phyloP scores from a whole-genome alignment of 2,113 vertebrate genomes.

The Polypterus bichir region DNA sequence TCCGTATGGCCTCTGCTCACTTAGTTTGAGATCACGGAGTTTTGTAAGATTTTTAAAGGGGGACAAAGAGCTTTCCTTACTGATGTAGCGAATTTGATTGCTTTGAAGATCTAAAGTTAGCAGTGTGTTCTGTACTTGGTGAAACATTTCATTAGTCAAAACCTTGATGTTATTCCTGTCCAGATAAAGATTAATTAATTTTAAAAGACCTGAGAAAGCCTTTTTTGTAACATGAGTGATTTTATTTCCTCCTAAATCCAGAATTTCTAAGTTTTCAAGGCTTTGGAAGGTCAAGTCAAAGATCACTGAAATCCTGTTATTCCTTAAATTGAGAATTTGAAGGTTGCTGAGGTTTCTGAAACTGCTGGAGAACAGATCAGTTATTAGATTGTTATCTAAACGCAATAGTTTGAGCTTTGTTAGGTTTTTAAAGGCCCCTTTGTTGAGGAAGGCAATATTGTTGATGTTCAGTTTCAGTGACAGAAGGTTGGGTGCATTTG shows the following conservation, averaged over 20 bases:
- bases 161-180: slow-evolving; percentile 52
- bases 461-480: slow-evolving; percentile 58
- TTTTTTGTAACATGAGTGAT: slow-evolving; percentile 33
- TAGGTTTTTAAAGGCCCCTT: slow-evolving; percentile 40
- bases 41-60: slow-evolving; percentile 40
- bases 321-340: slow-evolving; percentile 52
- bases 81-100: slow-evolving; percentile 29
- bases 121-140: slow-evolving; percentile 18
- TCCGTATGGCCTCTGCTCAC: slow-evolving; percentile 24
- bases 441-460: slow-evolving; percentile 43
- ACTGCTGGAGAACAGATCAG: slow-evolving; percentile 35
- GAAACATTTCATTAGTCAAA: slow-evolving; percentile 11
- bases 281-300: slow-evolving; percentile 41
- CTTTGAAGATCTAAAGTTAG: slow-evolving; percentile 27
- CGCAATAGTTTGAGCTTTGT: slow-evolving; percentile 40
- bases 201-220: slow-evolving; percentile 45
- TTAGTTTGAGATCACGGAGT: slow-evolving; percentile 31
- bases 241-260: slow-evolving; percentile 67
- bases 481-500: slow-evolving; percentile 33
- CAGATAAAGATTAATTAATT: slow-evolving; percentile 52
- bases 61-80: slow-evolving; percentile 30
- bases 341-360: slow-evolving; percentile 50
- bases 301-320: slow-evolving; percentile 62
- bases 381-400: slow-evolving; percentile 68
- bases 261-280: slow-evolving; percentile 35